These are phyloP conservation scores for Rhombomys opimus DNA, from an alignment of 2,113 vertebrate species.

Conservation along the genomic window DNA sequence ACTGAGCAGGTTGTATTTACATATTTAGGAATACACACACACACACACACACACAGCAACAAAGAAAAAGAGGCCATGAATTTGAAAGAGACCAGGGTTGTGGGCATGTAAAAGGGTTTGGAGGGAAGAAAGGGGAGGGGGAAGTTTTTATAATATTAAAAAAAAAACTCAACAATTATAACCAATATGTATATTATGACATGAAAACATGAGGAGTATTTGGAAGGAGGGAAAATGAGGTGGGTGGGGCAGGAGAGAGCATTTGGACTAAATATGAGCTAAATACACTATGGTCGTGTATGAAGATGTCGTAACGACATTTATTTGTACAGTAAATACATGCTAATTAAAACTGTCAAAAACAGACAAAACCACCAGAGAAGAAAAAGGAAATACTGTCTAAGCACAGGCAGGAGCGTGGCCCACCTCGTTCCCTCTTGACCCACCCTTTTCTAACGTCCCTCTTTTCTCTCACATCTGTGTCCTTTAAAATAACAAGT, in stretches of 20 bases:
- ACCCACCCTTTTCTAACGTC: background rate
- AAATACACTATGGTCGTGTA: background rate
- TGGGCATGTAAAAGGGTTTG: background rate
- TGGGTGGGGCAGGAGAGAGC: background rate
- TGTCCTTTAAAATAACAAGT: slow-evolving; percentile 44
- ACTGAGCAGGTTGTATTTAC: background rate
- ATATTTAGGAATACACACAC: background rate
- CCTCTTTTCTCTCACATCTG: slow-evolving; percentile 29
- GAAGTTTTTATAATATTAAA: background rate
- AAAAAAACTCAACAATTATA: background rate
- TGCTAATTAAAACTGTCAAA: background rate
- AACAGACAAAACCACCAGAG: background rate
- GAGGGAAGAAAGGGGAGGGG: background rate
- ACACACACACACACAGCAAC: background rate
- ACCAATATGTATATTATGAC: too few species aligned
- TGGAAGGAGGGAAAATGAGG: background rate
- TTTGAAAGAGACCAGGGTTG: background rate
- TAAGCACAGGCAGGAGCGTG: background rate
- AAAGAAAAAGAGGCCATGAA: background rate
- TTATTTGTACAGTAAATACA: background rate
- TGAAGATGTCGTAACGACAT: background rate
- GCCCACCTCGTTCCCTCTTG: background rate
- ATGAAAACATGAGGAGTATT: background rate
- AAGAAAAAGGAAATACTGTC: background rate
- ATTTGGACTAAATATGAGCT: too few species aligned